Base-by-base conservation (phyloP, 2,888 invertebrate genomes). In the Cacoxenus indagator region DNA sequence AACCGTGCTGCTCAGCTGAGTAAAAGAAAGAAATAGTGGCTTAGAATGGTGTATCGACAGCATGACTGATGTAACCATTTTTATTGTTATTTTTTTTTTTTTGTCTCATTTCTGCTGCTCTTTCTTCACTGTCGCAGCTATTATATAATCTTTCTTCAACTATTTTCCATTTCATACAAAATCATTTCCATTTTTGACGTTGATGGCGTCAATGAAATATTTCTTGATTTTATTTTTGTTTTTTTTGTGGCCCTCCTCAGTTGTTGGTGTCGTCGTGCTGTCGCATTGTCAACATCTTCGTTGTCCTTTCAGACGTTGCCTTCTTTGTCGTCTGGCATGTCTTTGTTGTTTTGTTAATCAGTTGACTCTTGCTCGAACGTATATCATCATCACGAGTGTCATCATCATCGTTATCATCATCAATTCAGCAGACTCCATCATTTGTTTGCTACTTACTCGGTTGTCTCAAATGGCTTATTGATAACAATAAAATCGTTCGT, bases 401-500 rank as follows among this genome's bases (percentile, higher is more conserved):
- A n/a, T n/a, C n/a, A n/a, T n/a, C n/a, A n/a, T n/a, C n/a, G n/a
- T n/a, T n/a, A 51, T 51, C 51, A 22, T 24, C 45, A 62, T 62
- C 43, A 43, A 31, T 62, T 45, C 17, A n/a, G 43, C 24, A 26
- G 26, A 43, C 55, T 55, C 9, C 11, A 14, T 54, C 37, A 31
- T n/a, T 59, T 19, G 59, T 31, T 31, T 59, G n/a, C 48, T 48
- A 17, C 27, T 37, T 59, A 6, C 17, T 31, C n/a, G 29, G 17
- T 31, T n/a, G 27, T 57, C 8, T 57, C n/a, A n/a, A 45, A 46
- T 77, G 70, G 71, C 76, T 73, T 77, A 76, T 76, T 76, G 76
- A 72, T 71, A 77, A 75, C 75, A 76, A 77, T 77, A 73, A 71
- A 75, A 75, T 57, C 29, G 54, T n/a, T n/a, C n/a, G n/a, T 19